Evolutionary conservation across 1,140 invertebrate species (phyloP).

Genomic region (Orussus abietinus): DNA sequence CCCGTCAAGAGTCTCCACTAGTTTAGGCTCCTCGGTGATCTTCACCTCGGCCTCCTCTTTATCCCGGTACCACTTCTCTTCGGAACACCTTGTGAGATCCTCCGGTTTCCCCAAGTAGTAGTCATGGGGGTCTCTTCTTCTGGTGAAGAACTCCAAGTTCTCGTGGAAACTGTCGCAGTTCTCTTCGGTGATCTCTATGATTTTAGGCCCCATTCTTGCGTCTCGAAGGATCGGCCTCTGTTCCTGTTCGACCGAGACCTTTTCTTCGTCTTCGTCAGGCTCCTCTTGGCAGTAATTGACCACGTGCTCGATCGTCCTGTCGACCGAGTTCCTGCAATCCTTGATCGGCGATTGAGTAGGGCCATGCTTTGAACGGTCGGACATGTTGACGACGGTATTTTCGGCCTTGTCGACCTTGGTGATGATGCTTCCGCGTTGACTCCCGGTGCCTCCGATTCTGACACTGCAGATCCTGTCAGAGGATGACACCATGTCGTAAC

Average conservation of each 20-base stretch:
- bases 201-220: constrained; percentile 24
- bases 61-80: constrained; percentile 10
- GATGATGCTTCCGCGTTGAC: constrained; percentile 26
- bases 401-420: constrained; percentile 41
- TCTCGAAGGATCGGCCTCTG: constrained; percentile 28
- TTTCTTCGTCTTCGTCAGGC: constrained; percentile 3
- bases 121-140: constrained; percentile 27
- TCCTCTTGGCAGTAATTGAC: constrained; percentile 28
- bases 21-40: constrained; percentile 1
- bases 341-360: constrained; percentile 28
- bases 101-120: constrained; percentile 11
- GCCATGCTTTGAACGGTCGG: constrained; percentile 28
- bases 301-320: constrained; percentile 41
- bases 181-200: constrained; percentile 48
- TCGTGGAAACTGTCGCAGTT: constrained; percentile 50
- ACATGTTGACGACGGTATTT: constrained; percentile 38
- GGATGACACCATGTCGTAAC: constrained; percentile 38
- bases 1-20: background rate
- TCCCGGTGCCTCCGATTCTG: constrained; percentile 33
- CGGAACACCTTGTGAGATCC: constrained; percentile 13
- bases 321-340: constrained; percentile 33
- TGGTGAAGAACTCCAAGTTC: constrained; percentile 44
- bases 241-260: constrained; percentile 10
- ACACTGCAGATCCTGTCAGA: constrained; percentile 40
- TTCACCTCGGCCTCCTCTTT: constrained; percentile 7